Evolutionary conservation across 2,888 invertebrate species (phyloP), one percentile per base, ranked within the genome.

Genomic region (Dexiosoma caninum): DNA sequence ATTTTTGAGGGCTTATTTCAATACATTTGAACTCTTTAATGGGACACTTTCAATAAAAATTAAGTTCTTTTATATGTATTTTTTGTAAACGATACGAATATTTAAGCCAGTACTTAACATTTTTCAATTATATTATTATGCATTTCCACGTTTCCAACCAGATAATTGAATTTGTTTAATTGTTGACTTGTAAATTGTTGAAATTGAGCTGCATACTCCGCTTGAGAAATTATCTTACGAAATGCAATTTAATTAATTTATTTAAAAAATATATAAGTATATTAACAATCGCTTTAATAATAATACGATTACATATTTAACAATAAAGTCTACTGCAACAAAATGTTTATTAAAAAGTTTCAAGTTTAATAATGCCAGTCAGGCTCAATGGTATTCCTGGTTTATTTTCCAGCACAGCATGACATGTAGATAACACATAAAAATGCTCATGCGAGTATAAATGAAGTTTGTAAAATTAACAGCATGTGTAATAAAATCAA

Each of bases 281-380:
- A 72, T 64, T 21, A 74, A 66, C n/a, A 53, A 51, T 32, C 19
- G 27, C 62, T 40, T 60, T 60, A 49, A 71, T 69, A 51, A 59
- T 72, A 62, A 42, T 62, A 46, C 30, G 23, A 60, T 57, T 57
- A 23, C 55, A 81, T n/a, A n/a, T 67, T 71, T 21, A 72, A 57
- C 9, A 74, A 44, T 37, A 55, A 37, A 27, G 16, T 19, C 21
- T 21, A 21, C 51, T 27, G 60, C 16, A 70, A 70, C 37, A 37
- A 37, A 23, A 35, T 19, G 27, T 55, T 55, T 23, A 35, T 32
- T 16, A 16, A 21, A 60, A 19, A 32, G 9, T 7, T 27, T 21
- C 6, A 49, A 19, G 16, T 35, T 32, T 35, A 14, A 9, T 19
- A 55, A 46, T 19, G 35, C 30, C 19, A 64, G 8, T 42, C 27